Percentiles rank a stretch among this genome's conserved stretches.
Evolutionary conservation across 2,797 vertebrate species (phyloP).

Genomic region (Smutsia temminckii): DNA sequence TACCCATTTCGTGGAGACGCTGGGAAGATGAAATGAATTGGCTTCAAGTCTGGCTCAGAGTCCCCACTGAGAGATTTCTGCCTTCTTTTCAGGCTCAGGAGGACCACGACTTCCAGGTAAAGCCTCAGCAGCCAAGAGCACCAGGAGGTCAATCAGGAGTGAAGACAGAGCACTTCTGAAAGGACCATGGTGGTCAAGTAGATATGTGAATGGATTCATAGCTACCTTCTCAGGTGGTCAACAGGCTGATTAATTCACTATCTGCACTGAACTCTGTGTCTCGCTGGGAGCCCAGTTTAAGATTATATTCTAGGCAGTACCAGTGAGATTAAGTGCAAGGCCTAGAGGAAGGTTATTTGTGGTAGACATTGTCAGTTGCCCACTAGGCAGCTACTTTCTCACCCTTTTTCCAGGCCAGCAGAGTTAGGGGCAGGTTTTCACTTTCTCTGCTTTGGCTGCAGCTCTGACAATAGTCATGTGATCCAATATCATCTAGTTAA

Average conservation of each 20-base stretch:
- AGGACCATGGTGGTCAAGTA: background rate
- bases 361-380: background rate
- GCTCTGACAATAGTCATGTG: background rate
- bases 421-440: background rate
- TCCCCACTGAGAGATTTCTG: background rate
- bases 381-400: background rate
- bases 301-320: background rate
- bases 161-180: background rate
- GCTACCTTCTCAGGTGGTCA: background rate
- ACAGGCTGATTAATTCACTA: background rate
- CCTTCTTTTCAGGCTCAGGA: background rate
- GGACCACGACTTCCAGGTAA: background rate
- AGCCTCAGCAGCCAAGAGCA: no score
- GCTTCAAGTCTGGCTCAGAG: background rate
- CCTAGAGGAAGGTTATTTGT: background rate
- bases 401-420: background rate
- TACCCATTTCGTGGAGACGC: background rate
- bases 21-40: background rate
- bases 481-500: background rate
- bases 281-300: background rate
- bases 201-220: background rate
- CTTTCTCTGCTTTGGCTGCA: background rate
- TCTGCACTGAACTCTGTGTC: background rate
- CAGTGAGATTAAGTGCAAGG: background rate
- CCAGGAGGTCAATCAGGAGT: background rate